Base-by-base conservation (phyloP, 2,113 vertebrate genomes). In the Tenrec ecaudatus region DNA sequence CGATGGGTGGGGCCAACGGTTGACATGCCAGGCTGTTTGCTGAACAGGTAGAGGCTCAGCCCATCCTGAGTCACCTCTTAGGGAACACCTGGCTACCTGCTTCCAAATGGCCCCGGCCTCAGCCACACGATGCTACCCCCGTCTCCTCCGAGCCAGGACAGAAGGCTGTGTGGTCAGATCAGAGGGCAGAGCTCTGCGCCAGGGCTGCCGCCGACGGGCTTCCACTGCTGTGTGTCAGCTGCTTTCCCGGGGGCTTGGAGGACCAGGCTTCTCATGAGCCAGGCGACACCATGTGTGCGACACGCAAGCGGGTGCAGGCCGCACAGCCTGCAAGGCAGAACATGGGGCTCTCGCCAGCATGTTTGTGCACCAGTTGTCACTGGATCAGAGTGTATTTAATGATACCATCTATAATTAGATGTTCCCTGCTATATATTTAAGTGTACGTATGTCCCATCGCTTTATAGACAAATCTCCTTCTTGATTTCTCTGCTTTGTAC, bases 391-490 rank as follows among this genome's bases (percentile, higher is more conserved):
- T 20, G 33, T 31, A 25, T 33, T 95, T 43, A 77, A 57, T 40
- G 69, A 36, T 25, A 0, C 10, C 31, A 4, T 57, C 27, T 15
- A 20, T 58, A 78, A 91, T 79, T 69, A 84, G 89, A 33, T 40
- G 68, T 33, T 60, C 25, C 77, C 66, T 31, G 57, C 36, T n/a
- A 19, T 77, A 1, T 62, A 27, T 73, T 85, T 89, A 73, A 93
- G 71, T 19, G 22, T 33, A 86, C 77, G 93, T 89, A 57, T 15
- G 85, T 94, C 86, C 90, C 27, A 33, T 89, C 79, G 33, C 73
- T 69, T 69, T 86, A 66, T 36, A 85, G 93, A 83, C 92, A 77
- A 7, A 91, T 76, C 80, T 88, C 81, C 87, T 43, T 80, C 82
- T 64, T 85, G 75, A 53, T 80, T 83, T 84, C 68, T 86, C 81